A percentile compares a stretch with the other conserved stretches of the same genome.
These are phyloP conservation scores for Synanceia verrucosa DNA, from an alignment of 2,797 vertebrate species.

Conservation along the genomic window DNA sequence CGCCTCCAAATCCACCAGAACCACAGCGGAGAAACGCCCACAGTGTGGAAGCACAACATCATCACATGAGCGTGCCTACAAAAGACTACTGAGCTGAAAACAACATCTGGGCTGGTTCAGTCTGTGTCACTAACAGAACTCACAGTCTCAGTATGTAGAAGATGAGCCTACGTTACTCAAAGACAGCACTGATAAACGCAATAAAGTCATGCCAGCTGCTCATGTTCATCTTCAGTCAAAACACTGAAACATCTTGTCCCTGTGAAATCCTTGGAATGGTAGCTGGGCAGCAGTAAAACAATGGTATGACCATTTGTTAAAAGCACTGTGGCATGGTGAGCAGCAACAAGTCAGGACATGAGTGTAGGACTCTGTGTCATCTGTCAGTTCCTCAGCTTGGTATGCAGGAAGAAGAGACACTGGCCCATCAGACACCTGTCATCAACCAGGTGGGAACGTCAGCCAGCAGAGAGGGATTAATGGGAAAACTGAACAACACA, in stretches of 20 bases:
- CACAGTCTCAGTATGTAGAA: too few species aligned
- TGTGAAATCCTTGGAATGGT: background rate
- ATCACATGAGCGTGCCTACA: slow-evolving; percentile 24
- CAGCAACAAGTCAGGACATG: slow-evolving; percentile 28
- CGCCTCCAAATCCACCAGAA: slow-evolving; percentile 53
- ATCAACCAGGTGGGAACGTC: slow-evolving; percentile 9
- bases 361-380: slow-evolving; percentile 28
- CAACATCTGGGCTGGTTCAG: slow-evolving; percentile 2
- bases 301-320: background rate
- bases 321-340: background rate
- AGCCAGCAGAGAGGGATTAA: slow-evolving; percentile 8
- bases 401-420: background rate
- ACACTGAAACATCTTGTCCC: slow-evolving; percentile 1
- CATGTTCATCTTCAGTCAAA: slow-evolving; percentile 14
- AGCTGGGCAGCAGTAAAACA: background rate
- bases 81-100: slow-evolving; percentile 18
- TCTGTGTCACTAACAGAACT: slow-evolving; percentile 10
- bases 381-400: slow-evolving; percentile 13
- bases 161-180: too few species aligned
- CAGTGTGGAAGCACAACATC: slow-evolving; percentile 15
- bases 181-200: slow-evolving; percentile 23
- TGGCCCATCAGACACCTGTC: background rate
- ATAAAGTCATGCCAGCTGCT: slow-evolving; percentile 47
- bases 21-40: slow-evolving; percentile 47
- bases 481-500: background rate